Evolutionary conservation across 2,888 invertebrate genomes (phyloP), one percentile per base, ranked within the genome.

Genomic region (Polymixis lichenea): DNA sequence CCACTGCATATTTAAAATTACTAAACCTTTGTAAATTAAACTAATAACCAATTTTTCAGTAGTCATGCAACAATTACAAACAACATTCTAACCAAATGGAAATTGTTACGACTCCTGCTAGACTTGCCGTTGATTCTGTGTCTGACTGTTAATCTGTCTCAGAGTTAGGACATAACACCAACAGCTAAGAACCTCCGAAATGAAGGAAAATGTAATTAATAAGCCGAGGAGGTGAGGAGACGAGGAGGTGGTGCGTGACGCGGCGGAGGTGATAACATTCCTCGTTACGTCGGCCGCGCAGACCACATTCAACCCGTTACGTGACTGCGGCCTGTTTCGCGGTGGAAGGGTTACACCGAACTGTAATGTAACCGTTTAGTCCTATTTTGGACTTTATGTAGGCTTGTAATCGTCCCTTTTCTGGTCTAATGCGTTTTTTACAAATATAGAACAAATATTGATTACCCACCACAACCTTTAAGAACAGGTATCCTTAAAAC

Each of bases 241-340:
- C 67, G 51, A 56, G 43, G 64, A 72, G 70, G 70, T 17, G 62
- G 58, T 68, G 73, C 74, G 75, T 82, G 87, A 84, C 83, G 83
- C 80, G 78, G 80, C 60, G 32, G 75, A 83, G 84, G 90, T 87
- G 89, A 89, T 88, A 89, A 90, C 87, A 89, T 89, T 85, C 85
- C 82, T 84, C 87, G 84, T 88, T 86, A 83, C 79, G 74, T 75
- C 82, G 84, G 86, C 71, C 84, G 82, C 68, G 68, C 72, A 78
- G 83, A 86, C 88, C 86, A 76, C 89, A 86, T 86, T 86, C 86
- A 85, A 81, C 84, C 78, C 77, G 82, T 80, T 85, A 89, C 90
- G 90, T 90, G 90, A 87, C 89, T 84, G 74, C 73, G 77, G 78
- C 60, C 74, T 73, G 72, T 51, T 62, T 55, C 32, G 68, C 68